These are phyloP conservation scores for Drosophila dives DNA, from an alignment of 2,888 invertebrate species.

Conservation along the genomic window DNA sequence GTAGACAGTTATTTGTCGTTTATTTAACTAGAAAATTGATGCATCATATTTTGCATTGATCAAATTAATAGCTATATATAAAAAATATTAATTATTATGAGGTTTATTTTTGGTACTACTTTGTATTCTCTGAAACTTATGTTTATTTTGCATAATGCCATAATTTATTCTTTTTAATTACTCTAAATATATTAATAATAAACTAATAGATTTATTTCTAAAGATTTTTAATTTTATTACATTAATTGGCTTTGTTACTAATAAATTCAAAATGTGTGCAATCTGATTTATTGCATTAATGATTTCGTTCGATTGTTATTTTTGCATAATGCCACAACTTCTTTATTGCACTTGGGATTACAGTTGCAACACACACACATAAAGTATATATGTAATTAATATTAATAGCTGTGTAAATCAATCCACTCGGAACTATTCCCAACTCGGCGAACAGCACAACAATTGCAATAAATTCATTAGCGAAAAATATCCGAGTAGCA, in stretches of 20 bases:
- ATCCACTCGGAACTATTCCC: constrained; percentile 44
- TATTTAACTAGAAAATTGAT: too few species aligned
- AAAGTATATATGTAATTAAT: constrained; percentile 48
- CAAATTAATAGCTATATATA: too few species aligned
- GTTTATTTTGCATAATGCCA: neutral
- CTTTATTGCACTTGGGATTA: neutral
- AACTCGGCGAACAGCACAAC: constrained; percentile 24
- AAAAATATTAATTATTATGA: too few species aligned
- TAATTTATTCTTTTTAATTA: neutral
- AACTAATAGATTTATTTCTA: neutral
- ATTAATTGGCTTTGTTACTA: neutral
- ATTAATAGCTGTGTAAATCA: constrained; percentile 57
- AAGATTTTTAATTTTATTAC: neutral
- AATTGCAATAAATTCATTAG: constrained; percentile 79
- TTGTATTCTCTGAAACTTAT: too few species aligned
- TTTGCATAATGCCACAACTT: constrained; percentile 21
- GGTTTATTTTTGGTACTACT: too few species aligned
- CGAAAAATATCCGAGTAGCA: constrained; percentile 55
- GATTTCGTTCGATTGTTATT: neutral
- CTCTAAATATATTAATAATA: neutral
- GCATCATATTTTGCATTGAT: too few species aligned
- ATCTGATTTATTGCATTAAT: neutral
- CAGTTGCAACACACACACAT: neutral
- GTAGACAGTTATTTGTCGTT: too few species aligned
- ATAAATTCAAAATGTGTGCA: neutral